These are phyloP conservation scores for Coendou prehensilis DNA, from an alignment of 2,797 vertebrate genomes.

Conservation along the genomic window DNA sequence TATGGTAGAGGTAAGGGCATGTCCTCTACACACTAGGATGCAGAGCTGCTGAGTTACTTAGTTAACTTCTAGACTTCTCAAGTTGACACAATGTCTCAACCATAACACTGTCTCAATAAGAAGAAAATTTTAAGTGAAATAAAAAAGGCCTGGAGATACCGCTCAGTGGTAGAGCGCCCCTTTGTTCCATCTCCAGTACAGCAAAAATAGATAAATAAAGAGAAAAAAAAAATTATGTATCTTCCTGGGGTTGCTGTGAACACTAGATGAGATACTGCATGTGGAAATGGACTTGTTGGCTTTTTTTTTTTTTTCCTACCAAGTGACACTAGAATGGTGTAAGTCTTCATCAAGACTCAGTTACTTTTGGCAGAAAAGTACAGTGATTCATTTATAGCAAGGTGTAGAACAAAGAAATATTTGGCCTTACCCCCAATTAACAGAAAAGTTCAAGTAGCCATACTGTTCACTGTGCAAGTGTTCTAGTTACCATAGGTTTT, in stretches of 20 bases:
- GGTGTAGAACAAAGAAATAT: constrained; percentile 52
- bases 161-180: not conserved
- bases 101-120: not conserved
- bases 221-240: not conserved
- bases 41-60: no score
- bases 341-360: not conserved
- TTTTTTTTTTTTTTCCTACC: not conserved
- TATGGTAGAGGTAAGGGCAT: no score
- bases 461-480: not conserved
- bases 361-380: constrained; percentile 35
- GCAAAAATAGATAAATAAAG: not conserved
- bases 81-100: no score
- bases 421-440: not conserved
- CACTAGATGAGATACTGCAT: not conserved
- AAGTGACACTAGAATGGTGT: not conserved
- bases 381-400: constrained; percentile 31
- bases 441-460: not conserved
- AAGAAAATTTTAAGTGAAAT: not conserved
- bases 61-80: no score
- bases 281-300: not conserved
- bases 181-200: not conserved
- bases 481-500: not conserved
- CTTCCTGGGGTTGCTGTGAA: not conserved
- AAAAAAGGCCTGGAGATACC: not conserved
- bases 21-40: no score